These are phyloP conservation scores for Alosa sapidissima DNA, from an alignment of 2,797 vertebrate species.

Conservation along the genomic window DNA sequence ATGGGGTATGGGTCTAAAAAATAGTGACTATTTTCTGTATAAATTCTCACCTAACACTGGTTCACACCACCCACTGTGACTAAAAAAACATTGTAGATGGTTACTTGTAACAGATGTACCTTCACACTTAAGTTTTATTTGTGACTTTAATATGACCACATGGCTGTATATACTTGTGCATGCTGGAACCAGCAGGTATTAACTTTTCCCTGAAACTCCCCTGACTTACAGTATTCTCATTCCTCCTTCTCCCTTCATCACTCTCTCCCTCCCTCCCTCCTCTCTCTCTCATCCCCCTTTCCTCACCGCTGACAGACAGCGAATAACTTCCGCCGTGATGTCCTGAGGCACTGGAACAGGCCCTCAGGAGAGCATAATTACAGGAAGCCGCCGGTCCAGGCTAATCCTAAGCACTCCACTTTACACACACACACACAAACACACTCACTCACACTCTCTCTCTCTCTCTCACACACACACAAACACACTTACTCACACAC, in stretches of 20 bases:
- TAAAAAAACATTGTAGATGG: background rate
- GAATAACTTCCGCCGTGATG: slow-evolving; percentile 59
- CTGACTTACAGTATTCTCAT: background rate
- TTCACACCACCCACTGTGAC: background rate
- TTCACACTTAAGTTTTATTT: background rate
- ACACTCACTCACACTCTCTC: background rate
- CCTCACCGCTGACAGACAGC: slow-evolving; percentile 65
- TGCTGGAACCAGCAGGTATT: slow-evolving; percentile 7
- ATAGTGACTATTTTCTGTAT: background rate
- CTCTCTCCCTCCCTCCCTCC: background rate
- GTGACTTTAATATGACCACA: background rate
- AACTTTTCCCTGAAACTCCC: background rate
- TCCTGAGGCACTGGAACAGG: slow-evolving; percentile 56
- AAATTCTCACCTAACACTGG: background rate
- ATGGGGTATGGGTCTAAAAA: no score
- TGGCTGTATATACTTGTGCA: background rate
- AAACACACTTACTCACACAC: slow-evolving; percentile 28
- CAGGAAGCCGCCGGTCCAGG: slow-evolving; percentile 66
- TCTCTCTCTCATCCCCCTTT: slow-evolving; percentile 1
- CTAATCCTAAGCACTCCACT: slow-evolving; percentile 32
- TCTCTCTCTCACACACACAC: slow-evolving; percentile 3
- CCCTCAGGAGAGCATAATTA: slow-evolving; percentile 69
- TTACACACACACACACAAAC: slow-evolving; percentile 20
- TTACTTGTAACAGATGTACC: background rate
- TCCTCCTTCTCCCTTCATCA: slow-evolving; percentile 10